Evolutionary conservation across 2,888 invertebrate genomes (phyloP).

Genomic region (Alsophila aescularia): DNA sequence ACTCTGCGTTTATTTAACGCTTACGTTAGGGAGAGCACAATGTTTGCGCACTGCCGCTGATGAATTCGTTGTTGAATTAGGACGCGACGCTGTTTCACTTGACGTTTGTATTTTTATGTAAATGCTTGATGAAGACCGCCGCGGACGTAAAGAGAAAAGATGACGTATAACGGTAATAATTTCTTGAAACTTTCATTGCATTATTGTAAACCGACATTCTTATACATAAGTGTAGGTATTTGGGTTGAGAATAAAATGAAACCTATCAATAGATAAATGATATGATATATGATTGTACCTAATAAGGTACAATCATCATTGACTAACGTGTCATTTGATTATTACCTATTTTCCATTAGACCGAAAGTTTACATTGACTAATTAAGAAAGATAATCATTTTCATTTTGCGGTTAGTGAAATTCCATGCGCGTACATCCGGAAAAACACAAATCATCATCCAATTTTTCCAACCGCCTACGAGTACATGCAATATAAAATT

Average conservation of each 20-base stretch:
- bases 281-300: too few species aligned
- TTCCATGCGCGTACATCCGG: too few species aligned
- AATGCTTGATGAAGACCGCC: slow-evolving; percentile 26
- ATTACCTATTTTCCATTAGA: too few species aligned
- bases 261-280: too few species aligned
- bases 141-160: background rate
- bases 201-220: background rate
- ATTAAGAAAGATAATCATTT: too few species aligned
- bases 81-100: slow-evolving; percentile 54
- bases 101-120: slow-evolving; percentile 50
- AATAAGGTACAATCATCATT: too few species aligned
- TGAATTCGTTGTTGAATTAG: slow-evolving; percentile 78
- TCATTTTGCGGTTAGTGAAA: too few species aligned
- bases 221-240: background rate
- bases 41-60: slow-evolving; percentile 72
- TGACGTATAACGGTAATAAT: too few species aligned
- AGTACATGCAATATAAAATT: slow-evolving; percentile 45
- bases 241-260: background rate
- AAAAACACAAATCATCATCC: slow-evolving; percentile 31
- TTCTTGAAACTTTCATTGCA: too few species aligned
- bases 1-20: slow-evolving; percentile 70
- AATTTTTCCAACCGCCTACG: slow-evolving; percentile 25
- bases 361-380: too few species aligned
- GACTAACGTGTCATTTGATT: too few species aligned
- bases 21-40: slow-evolving; percentile 51